Base-by-base conservation (phyloP, 2,797 vertebrate genomes). In the Characodon lateralis region DNA sequence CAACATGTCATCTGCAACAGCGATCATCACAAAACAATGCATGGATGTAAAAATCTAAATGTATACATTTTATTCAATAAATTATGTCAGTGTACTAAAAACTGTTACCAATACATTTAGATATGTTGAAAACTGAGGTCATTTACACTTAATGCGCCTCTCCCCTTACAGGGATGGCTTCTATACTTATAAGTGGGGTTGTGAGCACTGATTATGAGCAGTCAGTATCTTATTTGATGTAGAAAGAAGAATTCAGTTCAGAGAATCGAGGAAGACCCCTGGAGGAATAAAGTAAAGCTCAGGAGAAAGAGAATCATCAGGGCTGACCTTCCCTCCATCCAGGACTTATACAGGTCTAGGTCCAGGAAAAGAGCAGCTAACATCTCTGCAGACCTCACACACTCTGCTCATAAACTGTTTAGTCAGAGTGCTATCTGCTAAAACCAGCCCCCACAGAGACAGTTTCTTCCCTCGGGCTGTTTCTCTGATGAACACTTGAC, bases 1-100 rank as follows among this genome's bases (percentile, higher is more conserved):
- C 87, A 81, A 78, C 83, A 56, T 71, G 82, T 77, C 51, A 76
- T 80, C 71, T 70, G 76, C 61, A 65, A 61, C 65, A 73, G 80
- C 82, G 59, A 80, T 53, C 74, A 72, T 85, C 46, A 61, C 71
- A 83, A 48, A 2, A 74, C 77, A 78, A 72, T 53, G 69, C 71
- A 66, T 6, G 7, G 71, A 0, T 5, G 0, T 65, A 59, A 1
- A 41, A 51, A 61, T 26, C 26, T 18, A 6, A 6, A 46, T 31
- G 8, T 6, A 16, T 9, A 5, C 1, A 1, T 18, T 5, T 0
- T 2, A n/a, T 28, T 73, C 74, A 81, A 81, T 75, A 58, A 73
- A 50, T 46, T 13, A 63, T 22, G 59, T 0, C 1, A 50, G 5
- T 48, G 20, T 71, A 61, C 16, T 72, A n/a, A 59, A 79, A 72